Evolutionary conservation across 2,113 vertebrate genomes (phyloP).

Genomic region (Gallinago media): DNA sequence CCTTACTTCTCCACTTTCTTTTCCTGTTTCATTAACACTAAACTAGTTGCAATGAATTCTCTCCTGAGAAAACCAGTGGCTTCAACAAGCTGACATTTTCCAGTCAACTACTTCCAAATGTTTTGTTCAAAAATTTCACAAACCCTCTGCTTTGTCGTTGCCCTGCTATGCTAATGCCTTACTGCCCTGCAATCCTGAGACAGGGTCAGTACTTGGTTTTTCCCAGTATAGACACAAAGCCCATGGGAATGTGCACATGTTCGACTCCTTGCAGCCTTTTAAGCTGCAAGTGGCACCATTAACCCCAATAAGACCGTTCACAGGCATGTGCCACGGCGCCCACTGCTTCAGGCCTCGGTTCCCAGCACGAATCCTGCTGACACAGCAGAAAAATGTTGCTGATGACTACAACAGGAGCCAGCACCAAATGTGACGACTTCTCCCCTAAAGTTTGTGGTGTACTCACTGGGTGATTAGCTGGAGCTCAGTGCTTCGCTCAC

Average conservation of each 20-base stretch:
- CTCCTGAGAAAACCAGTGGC: background rate
- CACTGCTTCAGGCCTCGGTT: background rate
- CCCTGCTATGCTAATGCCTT: background rate
- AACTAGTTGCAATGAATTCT: background rate
- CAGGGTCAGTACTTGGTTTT: background rate
- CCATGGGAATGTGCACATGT: background rate
- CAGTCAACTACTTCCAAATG: background rate
- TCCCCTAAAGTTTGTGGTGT: background rate
- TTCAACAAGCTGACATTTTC: background rate
- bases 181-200: background rate
- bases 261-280: background rate
- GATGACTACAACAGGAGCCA: background rate
- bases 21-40: background rate
- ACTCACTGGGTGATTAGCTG: rapidly evolving
- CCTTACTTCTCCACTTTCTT: background rate
- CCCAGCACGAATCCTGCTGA: background rate
- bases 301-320: background rate
- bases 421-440: no score
- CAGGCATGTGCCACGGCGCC: background rate
- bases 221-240: background rate
- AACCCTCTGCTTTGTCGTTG: background rate
- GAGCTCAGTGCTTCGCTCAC: background rate
- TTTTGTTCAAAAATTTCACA: background rate
- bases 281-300: background rate
- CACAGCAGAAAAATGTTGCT: background rate